Evolutionary conservation across 2,888 invertebrate genomes (phyloP).

Genomic region (Torymus tubicola): DNA sequence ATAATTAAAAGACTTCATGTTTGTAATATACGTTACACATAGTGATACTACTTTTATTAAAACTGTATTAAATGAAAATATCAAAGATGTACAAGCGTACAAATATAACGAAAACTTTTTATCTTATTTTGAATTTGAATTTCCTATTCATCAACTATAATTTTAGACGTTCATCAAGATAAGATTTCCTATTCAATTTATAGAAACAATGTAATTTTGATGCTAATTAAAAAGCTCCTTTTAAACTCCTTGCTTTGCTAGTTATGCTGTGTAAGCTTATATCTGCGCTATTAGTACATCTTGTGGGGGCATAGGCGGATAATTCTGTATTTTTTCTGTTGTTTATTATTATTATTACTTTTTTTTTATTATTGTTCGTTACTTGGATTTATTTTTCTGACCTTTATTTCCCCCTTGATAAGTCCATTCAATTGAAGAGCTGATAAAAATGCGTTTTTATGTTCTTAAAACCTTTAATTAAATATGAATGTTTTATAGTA

Average conservation of each 20-base stretch:
- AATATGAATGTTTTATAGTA: constrained; percentile 31
- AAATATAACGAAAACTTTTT: constrained; percentile 52
- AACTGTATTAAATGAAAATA: constrained; percentile 24
- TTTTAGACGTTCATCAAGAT: too few species aligned
- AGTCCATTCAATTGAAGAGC: constrained; percentile 43
- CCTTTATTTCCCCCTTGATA: neutral
- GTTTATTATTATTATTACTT: neutral
- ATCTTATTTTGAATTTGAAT: constrained; percentile 1
- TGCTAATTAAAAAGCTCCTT: constrained; percentile 7
- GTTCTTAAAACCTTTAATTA: neutral
- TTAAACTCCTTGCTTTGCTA: constrained; percentile 52
- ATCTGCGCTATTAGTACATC: constrained; percentile 43
- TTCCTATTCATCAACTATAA: neutral
- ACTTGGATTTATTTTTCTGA: neutral
- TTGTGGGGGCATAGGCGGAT: constrained; percentile 7
- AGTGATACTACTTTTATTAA: neutral
- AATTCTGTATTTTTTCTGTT: neutral
- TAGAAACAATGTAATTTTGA: neutral
- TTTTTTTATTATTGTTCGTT: constrained; percentile 2
- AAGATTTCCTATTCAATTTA: neutral
- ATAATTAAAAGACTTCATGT: constrained; percentile 14
- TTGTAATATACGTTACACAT: constrained; percentile 9
- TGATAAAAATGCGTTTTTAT: constrained; percentile 36
- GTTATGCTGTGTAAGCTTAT: constrained; percentile 37
- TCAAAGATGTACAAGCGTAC: constrained; percentile 54